These are phyloP conservation scores for Cerastoderma edule DNA, from an alignment of 2,888 invertebrate species.

Conservation along the genomic window DNA sequence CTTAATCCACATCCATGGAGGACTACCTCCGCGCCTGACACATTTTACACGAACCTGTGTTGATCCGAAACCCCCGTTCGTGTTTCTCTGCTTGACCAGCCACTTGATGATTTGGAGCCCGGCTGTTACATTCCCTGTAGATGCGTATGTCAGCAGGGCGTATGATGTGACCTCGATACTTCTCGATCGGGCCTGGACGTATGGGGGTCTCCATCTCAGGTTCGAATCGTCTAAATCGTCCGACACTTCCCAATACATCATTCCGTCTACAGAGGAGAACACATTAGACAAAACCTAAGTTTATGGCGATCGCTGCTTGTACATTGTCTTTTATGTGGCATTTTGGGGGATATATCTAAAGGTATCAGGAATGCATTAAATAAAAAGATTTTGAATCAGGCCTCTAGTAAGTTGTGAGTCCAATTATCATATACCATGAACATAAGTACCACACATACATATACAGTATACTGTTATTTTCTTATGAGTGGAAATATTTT, in stretches of 20 bases:
- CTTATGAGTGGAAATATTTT: no score
- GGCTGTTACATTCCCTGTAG: not conserved
- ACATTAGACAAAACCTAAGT: no score
- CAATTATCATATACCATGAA: no score
- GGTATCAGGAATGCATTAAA: no score
- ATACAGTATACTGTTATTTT: no score
- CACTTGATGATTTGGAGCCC: slow-evolving; percentile 41
- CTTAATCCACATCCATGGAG: no score
- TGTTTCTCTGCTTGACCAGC: slow-evolving; percentile 50
- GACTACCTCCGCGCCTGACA: no score
- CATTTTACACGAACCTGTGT: slow-evolving; percentile 54
- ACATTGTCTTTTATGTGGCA: no score
- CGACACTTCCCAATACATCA: slow-evolving; percentile 29
- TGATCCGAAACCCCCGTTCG: slow-evolving; percentile 53
- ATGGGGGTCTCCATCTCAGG: slow-evolving; percentile 32
- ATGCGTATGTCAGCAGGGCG: slow-evolving; percentile 40
- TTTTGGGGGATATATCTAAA: not conserved
- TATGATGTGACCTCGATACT: slow-evolving; percentile 52
- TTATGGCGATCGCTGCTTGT: no score
- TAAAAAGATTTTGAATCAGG: no score
- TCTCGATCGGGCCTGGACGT: slow-evolving; percentile 29
- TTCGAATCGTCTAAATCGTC: slow-evolving; percentile 7
- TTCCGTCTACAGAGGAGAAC: slow-evolving; percentile 30
- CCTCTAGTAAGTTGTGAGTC: no score
- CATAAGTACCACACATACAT: no score